Conservation (phyloP, 2,888 invertebrate genomes). For the Pterostichus madidus region DNA sequence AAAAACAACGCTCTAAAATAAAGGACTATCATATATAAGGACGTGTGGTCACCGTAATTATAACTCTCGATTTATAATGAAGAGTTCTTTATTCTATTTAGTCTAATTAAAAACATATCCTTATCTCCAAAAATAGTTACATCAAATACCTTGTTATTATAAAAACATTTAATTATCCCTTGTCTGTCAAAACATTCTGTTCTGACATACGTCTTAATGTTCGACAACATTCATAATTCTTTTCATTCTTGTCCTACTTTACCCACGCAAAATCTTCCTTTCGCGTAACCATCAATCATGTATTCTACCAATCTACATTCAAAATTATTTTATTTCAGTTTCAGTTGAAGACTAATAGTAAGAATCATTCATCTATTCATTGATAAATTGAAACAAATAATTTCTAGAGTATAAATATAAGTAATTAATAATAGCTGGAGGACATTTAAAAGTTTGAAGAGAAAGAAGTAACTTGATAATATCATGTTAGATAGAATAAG, state of each 20-base stretch:
- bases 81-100: too few species aligned
- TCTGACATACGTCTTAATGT: background rate
- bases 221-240: conserved; percentile 20
- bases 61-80: too few species aligned
- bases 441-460: background rate
- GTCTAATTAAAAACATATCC: too few species aligned
- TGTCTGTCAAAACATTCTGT: too few species aligned
- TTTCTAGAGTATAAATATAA: background rate
- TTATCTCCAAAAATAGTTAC: too few species aligned
- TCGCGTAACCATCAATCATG: conserved; percentile 11
- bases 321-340: conserved; percentile 16
- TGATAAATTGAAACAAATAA: conserved; percentile 33
- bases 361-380: conserved; percentile 8
- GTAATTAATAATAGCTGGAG: conserved; percentile 12
- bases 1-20: too few species aligned
- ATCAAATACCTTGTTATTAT: too few species aligned
- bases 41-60: too few species aligned
- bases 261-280: conserved; percentile 25
- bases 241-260: conserved; percentile 10
- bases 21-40: too few species aligned
- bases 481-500: conserved; percentile 3
- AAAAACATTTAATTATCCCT: too few species aligned
- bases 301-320: conserved; percentile 1
- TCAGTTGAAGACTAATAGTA: conserved; percentile 8
- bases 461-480: conserved; percentile 5